A percentile compares a stretch with the other conserved stretches of the same genome.
phyloP scores from a whole-genome alignment of 2,797 vertebrate species.

The Enteromius afrohamiltoni region DNA sequence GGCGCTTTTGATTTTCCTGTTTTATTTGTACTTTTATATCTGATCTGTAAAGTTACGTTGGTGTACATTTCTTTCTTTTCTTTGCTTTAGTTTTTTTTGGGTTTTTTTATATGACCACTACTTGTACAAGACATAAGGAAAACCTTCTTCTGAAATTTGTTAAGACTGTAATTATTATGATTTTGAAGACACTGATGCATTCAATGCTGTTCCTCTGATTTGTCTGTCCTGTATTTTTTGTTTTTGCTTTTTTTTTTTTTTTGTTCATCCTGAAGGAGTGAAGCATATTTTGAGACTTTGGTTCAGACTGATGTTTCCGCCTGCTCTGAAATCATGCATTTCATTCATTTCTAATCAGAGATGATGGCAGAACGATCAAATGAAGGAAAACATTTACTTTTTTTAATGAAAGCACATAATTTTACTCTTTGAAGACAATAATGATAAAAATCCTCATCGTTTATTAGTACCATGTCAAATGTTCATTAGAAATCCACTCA shows the following conservation, averaged over 20 bases:
- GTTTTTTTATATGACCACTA: conserved; percentile 60
- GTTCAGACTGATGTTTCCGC: background rate
- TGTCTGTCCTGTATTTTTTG: conserved; percentile 23
- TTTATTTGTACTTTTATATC: conserved; percentile 52
- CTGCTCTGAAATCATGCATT: background rate
- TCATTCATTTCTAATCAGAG: background rate
- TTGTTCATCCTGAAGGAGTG: conserved; percentile 70
- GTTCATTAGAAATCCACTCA: background rate
- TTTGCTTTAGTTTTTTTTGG: background rate
- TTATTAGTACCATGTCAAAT: conserved; percentile 1
- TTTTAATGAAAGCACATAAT: background rate
- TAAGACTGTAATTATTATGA: conserved; percentile 65
- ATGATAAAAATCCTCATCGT: background rate
- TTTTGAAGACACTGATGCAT: conserved; percentile 77
- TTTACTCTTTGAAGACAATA: background rate
- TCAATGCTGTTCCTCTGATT: conserved; percentile 69
- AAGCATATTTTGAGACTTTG: background rate
- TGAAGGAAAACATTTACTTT: conserved; percentile 2
- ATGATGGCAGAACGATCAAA: background rate
- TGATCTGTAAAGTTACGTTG: conserved; percentile 55
- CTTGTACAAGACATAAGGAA: conserved; percentile 47
- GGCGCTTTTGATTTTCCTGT: conserved; percentile 56
- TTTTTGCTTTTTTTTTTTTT: conserved; percentile 38
- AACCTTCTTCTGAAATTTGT: conserved; percentile 13
- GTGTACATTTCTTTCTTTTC: conserved; percentile 57